phyloP scores from a whole-genome alignment of 2,113 vertebrate species.

The Vulpes ferrilata region DNA sequence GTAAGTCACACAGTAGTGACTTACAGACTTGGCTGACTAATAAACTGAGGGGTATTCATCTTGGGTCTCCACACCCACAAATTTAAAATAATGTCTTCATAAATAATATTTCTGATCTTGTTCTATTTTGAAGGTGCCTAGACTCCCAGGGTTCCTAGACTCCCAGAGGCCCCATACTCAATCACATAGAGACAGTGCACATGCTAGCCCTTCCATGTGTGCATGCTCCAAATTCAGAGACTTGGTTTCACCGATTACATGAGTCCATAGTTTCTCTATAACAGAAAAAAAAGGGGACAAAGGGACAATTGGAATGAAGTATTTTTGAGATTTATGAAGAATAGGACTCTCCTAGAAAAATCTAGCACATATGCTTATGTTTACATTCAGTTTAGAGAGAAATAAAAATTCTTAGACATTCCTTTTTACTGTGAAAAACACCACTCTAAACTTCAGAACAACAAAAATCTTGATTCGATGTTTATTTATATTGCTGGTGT shows the following conservation, averaged over 20 bases:
- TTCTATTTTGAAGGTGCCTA: not conserved
- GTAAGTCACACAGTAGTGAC: not conserved
- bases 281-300: not conserved
- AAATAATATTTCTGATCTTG: not conserved
- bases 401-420: not conserved
- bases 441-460: not conserved
- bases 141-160: no score
- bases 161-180: not conserved
- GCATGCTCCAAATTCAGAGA: not conserved
- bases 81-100: not conserved
- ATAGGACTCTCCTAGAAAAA: not conserved
- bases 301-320: not conserved
- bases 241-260: not conserved
- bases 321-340: not conserved
- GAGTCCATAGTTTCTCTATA: not conserved
- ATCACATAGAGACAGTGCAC: not conserved
- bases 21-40: not conserved
- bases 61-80: not conserved
- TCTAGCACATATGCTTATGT: not conserved
- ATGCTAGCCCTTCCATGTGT: rapidly evolving
- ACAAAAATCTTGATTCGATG: not conserved
- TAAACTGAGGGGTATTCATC: not conserved
- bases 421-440: not conserved
- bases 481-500: not conserved
- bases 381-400: not conserved